A percentile compares a stretch with the other conserved stretches of the same genome.
Conservation (phyloP, 2,113 vertebrate genomes). For the Phalacrocorax carbo region DNA sequence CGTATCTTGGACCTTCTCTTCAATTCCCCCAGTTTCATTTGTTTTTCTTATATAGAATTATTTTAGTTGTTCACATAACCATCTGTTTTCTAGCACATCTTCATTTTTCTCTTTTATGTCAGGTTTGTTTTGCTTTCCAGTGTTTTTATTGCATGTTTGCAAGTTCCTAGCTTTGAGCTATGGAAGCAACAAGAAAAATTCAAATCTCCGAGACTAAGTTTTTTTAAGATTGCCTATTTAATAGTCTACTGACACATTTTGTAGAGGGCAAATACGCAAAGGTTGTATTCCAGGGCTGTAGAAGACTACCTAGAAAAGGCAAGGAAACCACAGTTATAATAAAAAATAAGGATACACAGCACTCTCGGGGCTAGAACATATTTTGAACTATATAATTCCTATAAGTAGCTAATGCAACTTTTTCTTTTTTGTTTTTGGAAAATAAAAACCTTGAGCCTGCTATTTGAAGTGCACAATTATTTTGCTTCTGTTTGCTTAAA, state of each 20-base stretch:
- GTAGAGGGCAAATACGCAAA: neutral
- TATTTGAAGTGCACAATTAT: neutral
- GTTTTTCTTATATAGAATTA: neutral
- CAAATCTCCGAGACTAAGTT: neutral
- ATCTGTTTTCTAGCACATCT: neutral
- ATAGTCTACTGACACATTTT: neutral
- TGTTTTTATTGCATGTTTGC: neutral
- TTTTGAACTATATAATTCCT: neutral
- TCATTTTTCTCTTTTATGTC: neutral
- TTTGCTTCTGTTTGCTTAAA: neutral
- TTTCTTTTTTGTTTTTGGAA: neutral
- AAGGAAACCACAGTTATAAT: neutral
- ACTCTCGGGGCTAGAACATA: neutral
- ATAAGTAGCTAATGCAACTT: neutral
- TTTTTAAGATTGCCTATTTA: neutral
- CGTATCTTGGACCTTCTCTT: neutral
- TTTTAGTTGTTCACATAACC: neutral
- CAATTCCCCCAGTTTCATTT: neutral
- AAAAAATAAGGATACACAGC: neutral
- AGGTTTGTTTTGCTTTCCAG: neutral
- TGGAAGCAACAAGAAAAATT: neutral
- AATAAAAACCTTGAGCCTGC: neutral
- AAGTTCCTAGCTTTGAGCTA: neutral
- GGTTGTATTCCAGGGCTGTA: neutral
- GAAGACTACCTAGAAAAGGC: neutral